Evolutionary conservation across 2,888 invertebrate genomes (phyloP), one percentile per base, ranked within the genome.

Genomic region (Lasioglossum morio): DNA sequence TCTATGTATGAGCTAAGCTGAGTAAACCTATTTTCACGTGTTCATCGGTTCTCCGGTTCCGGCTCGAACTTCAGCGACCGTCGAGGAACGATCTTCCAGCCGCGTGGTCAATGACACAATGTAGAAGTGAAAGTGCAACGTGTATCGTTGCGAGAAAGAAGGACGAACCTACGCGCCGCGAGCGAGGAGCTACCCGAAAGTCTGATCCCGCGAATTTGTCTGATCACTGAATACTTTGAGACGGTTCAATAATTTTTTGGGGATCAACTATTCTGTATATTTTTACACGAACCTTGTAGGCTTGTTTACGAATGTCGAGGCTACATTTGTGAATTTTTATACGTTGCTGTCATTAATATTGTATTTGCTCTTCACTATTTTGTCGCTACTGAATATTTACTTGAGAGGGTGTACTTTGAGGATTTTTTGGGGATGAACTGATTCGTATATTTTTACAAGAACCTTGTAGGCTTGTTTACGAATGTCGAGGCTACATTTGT

Each of bases 81-180:
- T 34, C 77, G 79, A 57, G 53, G 80, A 73, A 73, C 84, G 85
- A 89, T 88, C 87, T 85, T 88, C 77, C 80, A 82, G 84, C n/a
- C 66, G 75, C 19, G 79, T 89, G 92, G 91, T 91, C 91, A 88
- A 88, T 89, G 91, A 91, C 89, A 89, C 89, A 87, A 84, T 88
- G 88, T 77, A 85, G 82, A 82, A 91, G 91, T 92, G 91, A 91
- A 91, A 91, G 91, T 91, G 89, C 91, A 88, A 89, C 80, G 80
- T 89, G 34, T 72, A 86, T 83, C 87, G 77, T 82, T 53, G 69
- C 81, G 82, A 85, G 87, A 87, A 90, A 87, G 86, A 89, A 88
- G 84, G 84, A 90, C 81, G 86, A 90, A 87, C 90, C 86, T 87
- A 90, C 85, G 90, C 88, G 77, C 81, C 78, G 70, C 37, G 10